A percentile compares a stretch with the other conserved stretches of the same genome.
phyloP scores from a whole-genome alignment of 2,113 vertebrate species.

The Mohoua ochrocephala region DNA sequence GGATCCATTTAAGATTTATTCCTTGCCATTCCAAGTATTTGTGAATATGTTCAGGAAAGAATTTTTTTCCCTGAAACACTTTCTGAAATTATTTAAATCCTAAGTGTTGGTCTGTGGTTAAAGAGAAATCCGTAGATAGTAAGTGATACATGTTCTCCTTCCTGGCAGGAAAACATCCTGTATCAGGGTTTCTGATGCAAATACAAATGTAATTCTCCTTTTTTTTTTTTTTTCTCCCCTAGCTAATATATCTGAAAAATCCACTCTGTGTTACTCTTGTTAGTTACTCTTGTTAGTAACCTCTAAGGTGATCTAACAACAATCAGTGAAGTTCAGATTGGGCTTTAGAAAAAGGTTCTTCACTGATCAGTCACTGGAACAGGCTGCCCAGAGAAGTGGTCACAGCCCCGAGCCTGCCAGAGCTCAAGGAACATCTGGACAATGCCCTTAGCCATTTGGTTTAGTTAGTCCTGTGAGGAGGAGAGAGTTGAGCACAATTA shows the following conservation, averaged over 20 bases:
- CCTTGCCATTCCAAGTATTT: neutral
- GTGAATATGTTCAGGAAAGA: neutral
- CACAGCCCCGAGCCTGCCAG: neutral
- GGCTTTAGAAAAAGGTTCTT: neutral
- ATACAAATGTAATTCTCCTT: neutral
- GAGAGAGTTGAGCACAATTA: neutral
- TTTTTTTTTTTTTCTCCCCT: fast-evolving
- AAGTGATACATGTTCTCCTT: fast-evolving
- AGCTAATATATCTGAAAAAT: neutral
- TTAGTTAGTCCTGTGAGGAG: neutral
- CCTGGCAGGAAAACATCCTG: neutral
- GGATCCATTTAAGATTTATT: neutral
- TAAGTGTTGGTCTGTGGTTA: neutral
- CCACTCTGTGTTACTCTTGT: neutral
- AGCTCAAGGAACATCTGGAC: neutral
- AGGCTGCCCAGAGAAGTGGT: neutral
- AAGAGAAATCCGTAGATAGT: neutral
- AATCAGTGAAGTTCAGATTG: neutral
- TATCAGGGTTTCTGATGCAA: neutral
- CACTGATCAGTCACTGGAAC: neutral
- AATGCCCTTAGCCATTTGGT: neutral
- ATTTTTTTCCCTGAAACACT: neutral
- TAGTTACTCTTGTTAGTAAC: neutral
- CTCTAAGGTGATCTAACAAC: neutral
- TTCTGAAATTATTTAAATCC: neutral